Evolutionary conservation across 2,113 vertebrate species (phyloP), one percentile per base, ranked within the genome.

Genomic region (Zootoca vivipara): DNA sequence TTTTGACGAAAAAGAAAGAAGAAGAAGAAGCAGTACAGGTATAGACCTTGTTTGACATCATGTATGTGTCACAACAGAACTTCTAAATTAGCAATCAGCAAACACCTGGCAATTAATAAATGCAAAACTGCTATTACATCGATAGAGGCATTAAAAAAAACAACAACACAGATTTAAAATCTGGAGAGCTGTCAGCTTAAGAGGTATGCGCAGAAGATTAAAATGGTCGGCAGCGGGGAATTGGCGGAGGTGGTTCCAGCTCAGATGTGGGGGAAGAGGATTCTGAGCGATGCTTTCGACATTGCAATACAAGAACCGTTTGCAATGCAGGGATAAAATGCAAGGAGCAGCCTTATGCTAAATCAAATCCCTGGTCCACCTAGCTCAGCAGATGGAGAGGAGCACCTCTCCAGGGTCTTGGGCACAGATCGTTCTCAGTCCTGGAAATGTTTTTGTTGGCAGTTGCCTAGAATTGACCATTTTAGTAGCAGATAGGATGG

Each of bases 1-100:
- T 78, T 72, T 42, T 46, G 22, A 22, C 46, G 46, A 40, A 42
- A 74, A 89, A 30, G 20, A 30, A 67, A 67, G 7, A 72, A 13
- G 15, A 80, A 85, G 82, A 56, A 73, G 85, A 89, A 1, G 78
- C 67, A 83, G 56, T 83, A 83, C 24, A 88, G 79, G 81, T 56
- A 52, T 15, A 7, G 16, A 1, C 5, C 73, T 82, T 93, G 40
- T 78, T 24, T 20, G 83, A 10, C 74, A 85, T 15, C 40, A 26
- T 35, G n/a, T 46, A 38, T 2, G 13, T 82, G 30, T 72, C 4
- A 70, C 15, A 69, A 78, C 38, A 87, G 7, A 8, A 85, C 22
- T 74, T 77, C 69, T 28, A n/a, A 40, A 62, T 72, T 2, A 35
- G 22, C 56, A n/a, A 30, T 15, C 0, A 5, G 67, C 78, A 78